Conservation (phyloP, 2,797 vertebrate species). For the Nyctalus aviator region DNA sequence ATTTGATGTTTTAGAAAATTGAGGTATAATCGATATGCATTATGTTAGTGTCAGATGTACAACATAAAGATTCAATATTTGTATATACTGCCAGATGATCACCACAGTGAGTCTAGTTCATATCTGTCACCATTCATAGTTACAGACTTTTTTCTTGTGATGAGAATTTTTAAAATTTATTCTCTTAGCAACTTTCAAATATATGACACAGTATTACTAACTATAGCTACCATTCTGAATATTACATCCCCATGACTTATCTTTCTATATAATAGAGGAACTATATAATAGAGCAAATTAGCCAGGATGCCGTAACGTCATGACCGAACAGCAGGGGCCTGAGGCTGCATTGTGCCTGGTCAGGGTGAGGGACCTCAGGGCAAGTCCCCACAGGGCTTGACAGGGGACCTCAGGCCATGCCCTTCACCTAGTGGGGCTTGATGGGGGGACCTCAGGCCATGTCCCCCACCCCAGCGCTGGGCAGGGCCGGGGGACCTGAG, state of each 20-base stretch:
- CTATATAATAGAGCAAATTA: too few relatives aligned
- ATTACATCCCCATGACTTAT: neutral
- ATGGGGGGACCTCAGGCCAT: too few relatives aligned
- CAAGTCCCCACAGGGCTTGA: too few relatives aligned
- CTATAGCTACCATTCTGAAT: neutral
- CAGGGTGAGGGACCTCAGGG: too few relatives aligned
- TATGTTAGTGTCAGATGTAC: neutral
- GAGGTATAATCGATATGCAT: neutral
- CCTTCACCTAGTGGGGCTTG: too few relatives aligned
- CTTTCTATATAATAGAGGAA: too few relatives aligned
- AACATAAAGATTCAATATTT: neutral
- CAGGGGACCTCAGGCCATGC: too few relatives aligned
- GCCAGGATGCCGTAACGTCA: too few relatives aligned
- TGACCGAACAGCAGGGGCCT: too few relatives aligned
- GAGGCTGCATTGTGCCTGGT: too few relatives aligned
- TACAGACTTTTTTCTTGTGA: neutral
- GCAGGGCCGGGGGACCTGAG: too few relatives aligned
- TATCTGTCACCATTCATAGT: neutral
- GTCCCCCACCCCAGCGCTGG: too few relatives aligned
- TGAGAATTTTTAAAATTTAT: slow-evolving; percentile 6
- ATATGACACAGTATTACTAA: neutral
- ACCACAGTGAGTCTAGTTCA: neutral
- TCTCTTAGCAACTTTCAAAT: neutral
- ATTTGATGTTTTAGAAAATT: neutral
- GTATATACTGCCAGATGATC: neutral